Percentiles rank a stretch among this genome's conserved stretches.
Conservation (phyloP, 2,113 vertebrate genomes). For the Clinocottus analis region DNA sequence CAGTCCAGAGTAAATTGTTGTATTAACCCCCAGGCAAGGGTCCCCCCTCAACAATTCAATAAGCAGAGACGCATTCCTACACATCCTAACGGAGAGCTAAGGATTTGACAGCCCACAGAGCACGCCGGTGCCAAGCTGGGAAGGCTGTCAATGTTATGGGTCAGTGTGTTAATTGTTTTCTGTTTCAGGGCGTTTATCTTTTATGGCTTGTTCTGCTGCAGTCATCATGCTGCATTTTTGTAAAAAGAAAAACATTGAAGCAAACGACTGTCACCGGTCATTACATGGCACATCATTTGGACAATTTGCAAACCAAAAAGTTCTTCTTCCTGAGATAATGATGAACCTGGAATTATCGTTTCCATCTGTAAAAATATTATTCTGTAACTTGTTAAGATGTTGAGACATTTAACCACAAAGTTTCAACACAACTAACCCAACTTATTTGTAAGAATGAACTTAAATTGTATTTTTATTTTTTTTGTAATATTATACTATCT, state of each 20-base stretch:
- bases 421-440: constrained; percentile 18
- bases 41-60: constrained; percentile 78
- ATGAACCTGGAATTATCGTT: constrained; percentile 14
- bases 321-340: constrained; percentile 12
- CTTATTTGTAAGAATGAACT: background rate
- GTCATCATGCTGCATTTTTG: constrained; percentile 32
- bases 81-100: constrained; percentile 70
- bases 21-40: constrained; percentile 81
- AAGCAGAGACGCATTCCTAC: constrained; percentile 73
- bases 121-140: constrained; percentile 34
- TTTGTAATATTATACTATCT: background rate
- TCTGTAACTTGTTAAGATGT: background rate
- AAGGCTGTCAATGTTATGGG: constrained; percentile 55
- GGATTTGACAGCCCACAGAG: constrained; percentile 59
- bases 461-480: background rate
- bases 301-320: constrained; percentile 17
- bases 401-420: background rate
- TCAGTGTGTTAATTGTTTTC: constrained; percentile 75
- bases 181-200: constrained; percentile 58
- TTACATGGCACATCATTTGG: constrained; percentile 18
- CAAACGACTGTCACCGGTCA: constrained; percentile 38
- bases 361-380: background rate
- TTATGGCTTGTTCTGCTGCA: constrained; percentile 41
- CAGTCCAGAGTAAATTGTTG: constrained; percentile 82
- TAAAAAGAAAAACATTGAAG: constrained; percentile 45